Percentiles rank a stretch among this genome's conserved stretches.
These are phyloP conservation scores for Molothrus aeneus DNA, from an alignment of 2,797 vertebrate species.

Conservation along the genomic window DNA sequence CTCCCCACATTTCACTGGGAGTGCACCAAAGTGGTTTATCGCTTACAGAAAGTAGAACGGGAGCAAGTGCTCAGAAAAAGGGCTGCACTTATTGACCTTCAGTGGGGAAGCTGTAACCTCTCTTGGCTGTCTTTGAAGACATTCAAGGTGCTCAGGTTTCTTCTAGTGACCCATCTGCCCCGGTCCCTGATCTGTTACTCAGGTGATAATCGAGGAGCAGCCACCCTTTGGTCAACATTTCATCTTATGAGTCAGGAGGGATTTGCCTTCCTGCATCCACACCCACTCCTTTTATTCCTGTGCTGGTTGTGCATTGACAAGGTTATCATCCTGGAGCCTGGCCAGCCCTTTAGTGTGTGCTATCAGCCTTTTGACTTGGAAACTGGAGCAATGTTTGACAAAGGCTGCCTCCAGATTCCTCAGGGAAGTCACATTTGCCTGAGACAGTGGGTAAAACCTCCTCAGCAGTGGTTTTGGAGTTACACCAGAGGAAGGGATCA, in stretches of 20 bases:
- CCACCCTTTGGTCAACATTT: conserved; percentile 7
- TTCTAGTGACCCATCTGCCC: neutral
- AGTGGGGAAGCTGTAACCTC: neutral
- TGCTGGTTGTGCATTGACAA: neutral
- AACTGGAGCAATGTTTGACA: neutral
- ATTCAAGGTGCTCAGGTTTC: neutral
- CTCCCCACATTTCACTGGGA: neutral
- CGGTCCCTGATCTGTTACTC: neutral
- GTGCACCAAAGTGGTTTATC: neutral
- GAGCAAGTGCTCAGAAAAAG: neutral
- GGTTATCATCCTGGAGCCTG: neutral
- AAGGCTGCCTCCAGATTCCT: neutral
- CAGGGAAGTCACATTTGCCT: rapidly evolving
- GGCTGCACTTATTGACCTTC: neutral
- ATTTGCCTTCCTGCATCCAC: neutral
- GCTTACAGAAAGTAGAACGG: rapidly evolving
- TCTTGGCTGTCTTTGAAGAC: neutral
- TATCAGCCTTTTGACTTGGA: neutral
- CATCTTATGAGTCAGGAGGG: neutral
- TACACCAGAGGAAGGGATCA: neutral
- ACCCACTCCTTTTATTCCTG: neutral
- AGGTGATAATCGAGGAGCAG: neutral
- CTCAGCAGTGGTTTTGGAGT: neutral
- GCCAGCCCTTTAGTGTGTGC: neutral
- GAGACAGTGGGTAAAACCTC: neutral